Base-by-base conservation (phyloP, 2,797 vertebrate species). In the Pseudocheirus occidentalis region DNA sequence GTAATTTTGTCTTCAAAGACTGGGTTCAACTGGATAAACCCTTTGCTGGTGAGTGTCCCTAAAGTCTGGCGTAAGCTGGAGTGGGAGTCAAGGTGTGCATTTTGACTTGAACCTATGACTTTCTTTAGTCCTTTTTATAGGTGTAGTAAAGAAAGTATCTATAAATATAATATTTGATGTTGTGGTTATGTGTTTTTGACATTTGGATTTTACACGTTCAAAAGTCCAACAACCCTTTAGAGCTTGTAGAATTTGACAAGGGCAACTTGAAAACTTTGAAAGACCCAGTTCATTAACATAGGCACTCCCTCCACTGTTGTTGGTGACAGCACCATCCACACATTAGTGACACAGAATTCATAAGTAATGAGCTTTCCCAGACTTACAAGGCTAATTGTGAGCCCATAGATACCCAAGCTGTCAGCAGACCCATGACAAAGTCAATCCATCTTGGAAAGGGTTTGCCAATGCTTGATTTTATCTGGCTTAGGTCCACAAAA, bases 21-120 rank as follows among this genome's bases (percentile, higher is more conserved):
- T 99, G 99, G 99, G 99, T 99, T 40, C 99, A 99, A 11, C 99
- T 99, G 52, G 99, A 99, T 96, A 99, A 99, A 96, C 99, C 99
- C 3, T 99, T 99, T 90, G 99, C 99, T 90, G 99, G 99, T 99
- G 97, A 98, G 99, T 97, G 46, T 58, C n/a, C 6, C n/a, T 55
- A 52, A 10, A 0, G 7, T 46, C 6, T 81, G 2, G 40, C 46
- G 24, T 46, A 81, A 46, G 7, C 40, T 81, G 40, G 73, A 9
- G 4, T 62, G 27, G 12, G 10, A 0, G 55, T 11, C 54, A 50
- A 31, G 29, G 6, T 55, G 1, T 59, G 0, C 34, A 0, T 62
- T 91, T 95, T 54, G 40, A 91, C 91, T 95, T 94, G 73, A 46
- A 7, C 28, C 87, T 59, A 40, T 73, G n/a, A 40, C 14, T 7